Evolutionary conservation across 2,888 invertebrate genomes (phyloP), one percentile per base, ranked within the genome.

Genomic region (Cryptocephalus primarius): DNA sequence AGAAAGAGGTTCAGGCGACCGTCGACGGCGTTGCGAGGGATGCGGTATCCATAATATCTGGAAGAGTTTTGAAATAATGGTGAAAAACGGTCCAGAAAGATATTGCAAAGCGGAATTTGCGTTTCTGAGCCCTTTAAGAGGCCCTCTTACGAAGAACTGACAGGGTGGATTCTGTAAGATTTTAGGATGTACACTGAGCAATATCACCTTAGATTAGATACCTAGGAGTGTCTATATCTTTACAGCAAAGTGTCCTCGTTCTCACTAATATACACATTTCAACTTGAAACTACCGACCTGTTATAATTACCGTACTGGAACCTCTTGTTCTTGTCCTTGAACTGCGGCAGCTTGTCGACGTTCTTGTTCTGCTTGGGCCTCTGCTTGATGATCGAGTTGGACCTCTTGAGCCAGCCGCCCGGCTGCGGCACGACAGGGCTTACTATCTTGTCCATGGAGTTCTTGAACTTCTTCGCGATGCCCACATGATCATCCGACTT

Each of bases 261-360:
- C 22, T 22, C 22, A 6, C 6, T 22, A 6, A 6, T 22, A 22
- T 6, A 22, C 6, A 22, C 22, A 22, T 22, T 22, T 32, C 31
- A 47, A n/a, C 22, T 40, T 13, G 8, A 10, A 33, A 33, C 8
- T 10, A 47, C 51, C 60, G 59, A 82, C 72, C 90, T 84, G 68
- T 91, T 89, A 71, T 95, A 97, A 72, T 99, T 99, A 47, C 99
- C 97, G 74, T 87, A 94, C 63, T 90, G 88, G 73, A 91, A 95
- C 64, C 80, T 80, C 48, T 80, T 78, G 65, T 87, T 83, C 66
- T 86, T 86, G 14, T 80, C 75, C 58, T 85, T 80, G 70, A 88
- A 89, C 49, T 75, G 78, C 9, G 83, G 82, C 56, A 73, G 72
- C 47, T 51, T 46, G 44, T 46, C 46, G 10, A 34, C 48, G 47